These are phyloP conservation scores for Tenrec ecaudatus DNA, from an alignment of 2,113 vertebrate species.

Conservation along the genomic window DNA sequence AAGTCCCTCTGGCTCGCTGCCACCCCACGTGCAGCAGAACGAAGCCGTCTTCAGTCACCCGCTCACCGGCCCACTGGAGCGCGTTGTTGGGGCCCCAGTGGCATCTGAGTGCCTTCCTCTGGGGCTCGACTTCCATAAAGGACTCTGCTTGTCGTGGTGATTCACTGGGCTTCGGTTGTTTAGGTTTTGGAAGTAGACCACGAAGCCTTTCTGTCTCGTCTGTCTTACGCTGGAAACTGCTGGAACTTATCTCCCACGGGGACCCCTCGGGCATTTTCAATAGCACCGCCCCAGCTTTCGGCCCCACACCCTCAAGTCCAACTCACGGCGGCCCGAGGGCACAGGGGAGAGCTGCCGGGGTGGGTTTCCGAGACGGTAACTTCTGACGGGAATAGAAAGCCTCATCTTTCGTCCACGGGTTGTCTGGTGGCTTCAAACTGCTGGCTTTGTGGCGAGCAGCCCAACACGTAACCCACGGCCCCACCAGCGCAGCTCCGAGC, in stretches of 20 bases:
- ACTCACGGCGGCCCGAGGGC: background rate
- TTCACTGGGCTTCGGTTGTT: background rate
- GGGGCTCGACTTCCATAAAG: background rate
- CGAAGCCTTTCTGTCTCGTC: background rate
- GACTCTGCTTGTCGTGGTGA: background rate
- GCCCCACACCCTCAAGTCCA: background rate
- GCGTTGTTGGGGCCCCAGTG: background rate
- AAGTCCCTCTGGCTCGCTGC: background rate
- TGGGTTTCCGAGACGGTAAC: too few species aligned
- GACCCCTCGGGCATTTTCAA: background rate
- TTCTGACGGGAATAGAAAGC: too few species aligned
- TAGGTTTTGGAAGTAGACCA: background rate
- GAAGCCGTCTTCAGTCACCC: background rate
- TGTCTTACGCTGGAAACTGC: background rate
- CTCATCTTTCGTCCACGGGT: too few species aligned
- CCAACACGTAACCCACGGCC: too few species aligned
- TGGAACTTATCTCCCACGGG: background rate
- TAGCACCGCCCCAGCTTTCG: background rate
- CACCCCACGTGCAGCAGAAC: background rate
- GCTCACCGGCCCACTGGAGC: background rate
- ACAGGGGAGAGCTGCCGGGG: background rate
- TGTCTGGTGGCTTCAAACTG: too few species aligned
- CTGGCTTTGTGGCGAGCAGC: too few species aligned
- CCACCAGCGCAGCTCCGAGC: too few species aligned
- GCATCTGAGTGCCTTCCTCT: background rate